Evolutionary conservation across 2,113 vertebrate species (phyloP), one percentile per base, ranked within the genome.

Genomic region (Podilymbus podiceps): DNA sequence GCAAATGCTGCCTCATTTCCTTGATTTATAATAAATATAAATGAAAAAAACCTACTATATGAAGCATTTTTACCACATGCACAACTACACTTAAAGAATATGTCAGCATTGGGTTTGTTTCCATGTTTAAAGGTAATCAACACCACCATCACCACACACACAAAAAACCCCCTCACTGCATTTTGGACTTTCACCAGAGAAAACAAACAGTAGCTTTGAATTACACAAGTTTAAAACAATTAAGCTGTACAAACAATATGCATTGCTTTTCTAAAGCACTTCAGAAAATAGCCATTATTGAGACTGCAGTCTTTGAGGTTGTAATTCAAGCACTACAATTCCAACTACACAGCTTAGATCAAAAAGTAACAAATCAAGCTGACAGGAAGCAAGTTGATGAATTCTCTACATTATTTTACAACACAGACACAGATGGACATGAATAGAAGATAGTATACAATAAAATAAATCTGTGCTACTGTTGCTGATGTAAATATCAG

Each of bases 321-420:
- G 72, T 78, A 90, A 92, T 90, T 87, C 78, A 60, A 90, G 82
- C 49, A 9, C 38, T 56, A 17, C 90, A 91, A 92, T 83, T 76
- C 88, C 55, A 94, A 47, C 58, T 85, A 89, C 85, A 94, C 21
- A 30, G 71, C 81, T 90, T 38, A 62, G 93, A 93, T 94, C 92
- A 93, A 82, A 93, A 95, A 96, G 66, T 80, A 93, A 79, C 93
- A 95, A 83, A 91, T 85, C 92, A 87, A 79, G 63, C 66, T 94
- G 85, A 68, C 58, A 82, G 87, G 90, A 93, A 93, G 66, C 59
- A 90, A 92, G 59, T 4, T 6, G 30, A 93, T 76, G 67, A 80
- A 76, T 95, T 93, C 74, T 94, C n/a, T 95, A 88, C 53, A 53
- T 66, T 68, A 83, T 78, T 95, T 88, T 96, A 52, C 80, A 80